phyloP scores from a whole-genome alignment of 1,140 invertebrate genomes.

The Gryon sp. region DNA sequence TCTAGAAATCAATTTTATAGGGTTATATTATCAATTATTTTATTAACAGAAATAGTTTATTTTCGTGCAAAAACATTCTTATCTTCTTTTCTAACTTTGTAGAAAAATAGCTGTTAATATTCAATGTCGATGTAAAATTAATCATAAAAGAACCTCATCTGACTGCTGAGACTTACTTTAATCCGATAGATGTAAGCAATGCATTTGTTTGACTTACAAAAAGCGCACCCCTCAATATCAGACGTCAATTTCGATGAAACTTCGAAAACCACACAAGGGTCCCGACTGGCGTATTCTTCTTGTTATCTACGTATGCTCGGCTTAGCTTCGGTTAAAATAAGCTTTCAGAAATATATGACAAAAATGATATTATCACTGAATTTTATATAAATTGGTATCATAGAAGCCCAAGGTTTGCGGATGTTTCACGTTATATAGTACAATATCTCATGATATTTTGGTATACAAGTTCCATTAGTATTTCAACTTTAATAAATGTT shows the following conservation, averaged over 20 bases:
- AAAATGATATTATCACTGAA: slow-evolving; percentile 44
- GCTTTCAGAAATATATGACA: slow-evolving; percentile 26
- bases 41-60: too few species aligned
- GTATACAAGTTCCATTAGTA: slow-evolving; percentile 19
- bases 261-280: slow-evolving; percentile 42
- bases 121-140: slow-evolving; percentile 17
- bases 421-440: slow-evolving; percentile 17
- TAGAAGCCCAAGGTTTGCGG: neutral
- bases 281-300: slow-evolving; percentile 24
- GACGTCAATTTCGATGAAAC: slow-evolving; percentile 51
- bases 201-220: slow-evolving; percentile 38
- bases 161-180: slow-evolving; percentile 17
- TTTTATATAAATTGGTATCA: slow-evolving; percentile 47
- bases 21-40: too few species aligned
- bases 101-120: neutral
- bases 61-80: too few species aligned
- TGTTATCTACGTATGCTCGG: slow-evolving; percentile 40
- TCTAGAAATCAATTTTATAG: too few species aligned
- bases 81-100: neutral
- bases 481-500: slow-evolving; percentile 37
- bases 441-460: slow-evolving; percentile 18
- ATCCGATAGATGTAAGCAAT: slow-evolving; percentile 40
- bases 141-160: slow-evolving; percentile 16
- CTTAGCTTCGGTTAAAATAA: slow-evolving; percentile 33
- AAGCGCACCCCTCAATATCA: slow-evolving; percentile 36